These are phyloP conservation scores for Lycocerus yunnanus DNA, from an alignment of 2,888 invertebrate genomes.

Conservation along the genomic window DNA sequence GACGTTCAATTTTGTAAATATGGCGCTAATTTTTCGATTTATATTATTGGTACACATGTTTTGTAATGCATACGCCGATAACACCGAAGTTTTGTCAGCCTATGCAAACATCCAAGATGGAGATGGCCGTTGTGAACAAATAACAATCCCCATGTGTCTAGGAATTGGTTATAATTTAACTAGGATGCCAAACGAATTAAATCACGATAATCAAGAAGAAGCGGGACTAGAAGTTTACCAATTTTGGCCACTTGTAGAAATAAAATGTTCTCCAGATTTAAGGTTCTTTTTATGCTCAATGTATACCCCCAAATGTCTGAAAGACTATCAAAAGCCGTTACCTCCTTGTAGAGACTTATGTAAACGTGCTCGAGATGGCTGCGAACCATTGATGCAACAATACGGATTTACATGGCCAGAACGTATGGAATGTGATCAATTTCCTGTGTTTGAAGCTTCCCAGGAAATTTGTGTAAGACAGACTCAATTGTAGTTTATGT, in stretches of 20 bases:
- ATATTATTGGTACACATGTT: not conserved
- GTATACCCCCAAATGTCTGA: slow-evolving; percentile 97
- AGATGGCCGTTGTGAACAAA: slow-evolving; percentile 86
- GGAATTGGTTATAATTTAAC: slow-evolving; percentile 96
- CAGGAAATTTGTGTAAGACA: too few relatives aligned
- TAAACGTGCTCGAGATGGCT: slow-evolving; percentile 87
- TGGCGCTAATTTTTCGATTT: not conserved
- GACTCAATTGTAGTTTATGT: too few relatives aligned
- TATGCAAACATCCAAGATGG: slow-evolving; percentile 56
- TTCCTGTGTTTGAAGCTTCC: slow-evolving; percentile 78
- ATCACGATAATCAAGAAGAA: slow-evolving; percentile 97
- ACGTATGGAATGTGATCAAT: slow-evolving; percentile 90
- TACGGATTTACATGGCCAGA: slow-evolving; percentile 98
- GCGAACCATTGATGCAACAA: slow-evolving; percentile 95
- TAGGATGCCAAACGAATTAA: slow-evolving; percentile 95
- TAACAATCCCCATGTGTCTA: slow-evolving; percentile 97
- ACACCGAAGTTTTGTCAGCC: slow-evolving; percentile 42
- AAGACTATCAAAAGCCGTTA: slow-evolving; percentile 86
- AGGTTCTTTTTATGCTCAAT: slow-evolving; percentile 98
- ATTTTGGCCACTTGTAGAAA: slow-evolving; percentile 98
- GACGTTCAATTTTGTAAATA: not conserved
- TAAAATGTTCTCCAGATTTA: slow-evolving; percentile 93
- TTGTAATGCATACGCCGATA: slow-evolving; percentile 20
- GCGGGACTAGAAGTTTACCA: slow-evolving; percentile 97
- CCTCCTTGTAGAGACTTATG: slow-evolving; percentile 96